A percentile compares a stretch with the other conserved stretches of the same genome.
phyloP scores from a whole-genome alignment of 2,888 invertebrate species.

The Nipponacmea schrenckii region DNA sequence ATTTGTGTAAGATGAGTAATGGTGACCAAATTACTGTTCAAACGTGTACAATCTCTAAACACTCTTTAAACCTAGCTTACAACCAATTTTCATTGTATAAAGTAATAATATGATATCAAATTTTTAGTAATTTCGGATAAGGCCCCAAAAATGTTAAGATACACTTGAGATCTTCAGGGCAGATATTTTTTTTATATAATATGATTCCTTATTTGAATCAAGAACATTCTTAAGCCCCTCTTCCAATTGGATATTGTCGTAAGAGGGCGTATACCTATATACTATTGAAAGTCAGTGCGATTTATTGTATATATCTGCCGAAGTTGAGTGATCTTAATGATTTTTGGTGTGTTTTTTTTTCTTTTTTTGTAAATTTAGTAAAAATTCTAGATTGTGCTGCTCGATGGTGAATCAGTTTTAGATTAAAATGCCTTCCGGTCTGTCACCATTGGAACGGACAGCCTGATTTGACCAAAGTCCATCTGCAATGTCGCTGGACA shows the following conservation, averaged over 20 bases:
- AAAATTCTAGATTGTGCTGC: neutral
- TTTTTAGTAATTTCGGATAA: slow-evolving; percentile 21
- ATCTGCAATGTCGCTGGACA: neutral
- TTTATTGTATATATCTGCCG: slow-evolving; percentile 4
- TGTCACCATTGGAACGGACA: neutral
- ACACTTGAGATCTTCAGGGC: slow-evolving; percentile 3
- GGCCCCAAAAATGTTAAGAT: slow-evolving; percentile 26
- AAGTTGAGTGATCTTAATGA: slow-evolving; percentile 6
- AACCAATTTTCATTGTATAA: slow-evolving; percentile 37
- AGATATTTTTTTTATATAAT: slow-evolving; percentile 2
- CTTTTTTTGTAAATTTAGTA: slow-evolving; percentile 4
- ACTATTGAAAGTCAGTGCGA: neutral
- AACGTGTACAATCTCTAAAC: slow-evolving; percentile 20
- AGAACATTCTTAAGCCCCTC: slow-evolving; percentile 7
- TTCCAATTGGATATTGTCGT: neutral
- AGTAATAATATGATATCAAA: slow-evolving; percentile 15
- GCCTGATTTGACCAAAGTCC: slow-evolving; percentile 3
- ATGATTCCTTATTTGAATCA: neutral
- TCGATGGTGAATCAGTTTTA: slow-evolving; percentile 4
- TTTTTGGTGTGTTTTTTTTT: neutral
- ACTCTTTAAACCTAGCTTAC: slow-evolving; percentile 31
- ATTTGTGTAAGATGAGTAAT: slow-evolving; percentile 27
- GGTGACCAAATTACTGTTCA: slow-evolving; percentile 27
- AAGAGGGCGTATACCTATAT: neutral
- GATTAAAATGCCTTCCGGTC: neutral